Evolutionary conservation across 2,888 invertebrate genomes (phyloP), one percentile per base, ranked within the genome.

Genomic region (Standfussiana lucernea): DNA sequence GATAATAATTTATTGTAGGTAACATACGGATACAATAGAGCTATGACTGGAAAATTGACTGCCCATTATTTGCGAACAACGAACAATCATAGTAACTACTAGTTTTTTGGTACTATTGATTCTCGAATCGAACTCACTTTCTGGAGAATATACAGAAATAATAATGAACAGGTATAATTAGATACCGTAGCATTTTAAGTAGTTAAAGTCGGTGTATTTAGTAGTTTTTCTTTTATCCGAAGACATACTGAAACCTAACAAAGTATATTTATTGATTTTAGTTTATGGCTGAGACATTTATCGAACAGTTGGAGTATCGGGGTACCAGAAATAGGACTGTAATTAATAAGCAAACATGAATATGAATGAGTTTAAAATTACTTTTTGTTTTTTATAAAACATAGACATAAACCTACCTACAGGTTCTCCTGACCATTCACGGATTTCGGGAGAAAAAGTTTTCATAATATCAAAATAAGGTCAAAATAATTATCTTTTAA

Each of bases 31-130:
- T 76, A 75, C 85, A 69, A 82, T 37, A 45, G 42, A 42, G 42
- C 61, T 71, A 35, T 80, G 68, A 61, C 42, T 72, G 67, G 67
- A 80, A 77, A 83, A 82, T 80, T 82, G 72, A 37, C 45, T 75
- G 37, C 13, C 47, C 37, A 69, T 72, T 75, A 79, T 79, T 81
- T 65, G 80, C 75, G 53, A 73, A 77, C 73, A 62, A 35, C 62
- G 61, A 77, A 84, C 75, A 84, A 64, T 79, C 56, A 24, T 79
- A 71, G 62, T 47, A 37, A 65, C 68, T 72, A 65, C 64, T 45
- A 69, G 56, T 64, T 70, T 47, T 7, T 32, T 70, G 3, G 10
- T 80, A 87, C 77, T 77, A 65, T 15, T 1, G 0, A 15, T 77
- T 74, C 72, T 82, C 77, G 76, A 64, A 40, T n/a, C 40, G 28